A percentile compares a stretch with the other conserved stretches of the same genome.
Evolutionary conservation across 2,888 invertebrate species (phyloP).

Genomic region (Gymnosoma rotundatum): DNA sequence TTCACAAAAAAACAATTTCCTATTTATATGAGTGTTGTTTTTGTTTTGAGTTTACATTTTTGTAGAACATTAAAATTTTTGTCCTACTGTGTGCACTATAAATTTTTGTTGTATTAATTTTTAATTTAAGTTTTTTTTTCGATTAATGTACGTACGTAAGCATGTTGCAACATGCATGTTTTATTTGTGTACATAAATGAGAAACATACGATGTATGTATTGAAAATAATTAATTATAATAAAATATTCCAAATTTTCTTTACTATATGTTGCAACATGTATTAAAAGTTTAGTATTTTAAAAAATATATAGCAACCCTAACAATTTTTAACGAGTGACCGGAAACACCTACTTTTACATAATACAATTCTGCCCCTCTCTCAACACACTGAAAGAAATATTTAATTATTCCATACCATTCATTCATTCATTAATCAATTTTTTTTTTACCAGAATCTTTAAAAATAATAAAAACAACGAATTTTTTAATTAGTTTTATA

Average conservation of each 20-base stretch:
- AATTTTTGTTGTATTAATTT: slow-evolving; percentile 9
- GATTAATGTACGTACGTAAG: slow-evolving; percentile 74
- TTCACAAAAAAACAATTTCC: neutral
- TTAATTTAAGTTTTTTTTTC: slow-evolving; percentile 25
- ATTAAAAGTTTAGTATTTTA: neutral
- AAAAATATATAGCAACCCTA: too few relatives aligned
- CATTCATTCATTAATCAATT: too few relatives aligned
- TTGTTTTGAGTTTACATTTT: slow-evolving; percentile 19
- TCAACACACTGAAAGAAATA: too few relatives aligned
- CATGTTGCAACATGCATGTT: slow-evolving; percentile 78
- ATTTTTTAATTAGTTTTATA: too few relatives aligned
- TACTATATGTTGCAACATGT: slow-evolving; percentile 77
- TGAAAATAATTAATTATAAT: slow-evolving; percentile 51
- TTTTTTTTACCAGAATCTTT: too few relatives aligned
- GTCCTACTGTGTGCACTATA: slow-evolving; percentile 53
- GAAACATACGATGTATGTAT: neutral
- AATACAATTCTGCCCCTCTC: too few relatives aligned
- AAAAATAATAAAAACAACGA: too few relatives aligned
- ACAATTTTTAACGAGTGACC: too few relatives aligned
- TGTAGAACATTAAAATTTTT: slow-evolving; percentile 26
- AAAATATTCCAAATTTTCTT: slow-evolving; percentile 29
- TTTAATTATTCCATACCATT: too few relatives aligned
- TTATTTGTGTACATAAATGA: slow-evolving; percentile 32
- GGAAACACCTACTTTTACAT: too few relatives aligned
- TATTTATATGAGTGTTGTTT: slow-evolving; percentile 26